phyloP scores from a whole-genome alignment of 2,797 vertebrate species.

The Pangasius macronema region DNA sequence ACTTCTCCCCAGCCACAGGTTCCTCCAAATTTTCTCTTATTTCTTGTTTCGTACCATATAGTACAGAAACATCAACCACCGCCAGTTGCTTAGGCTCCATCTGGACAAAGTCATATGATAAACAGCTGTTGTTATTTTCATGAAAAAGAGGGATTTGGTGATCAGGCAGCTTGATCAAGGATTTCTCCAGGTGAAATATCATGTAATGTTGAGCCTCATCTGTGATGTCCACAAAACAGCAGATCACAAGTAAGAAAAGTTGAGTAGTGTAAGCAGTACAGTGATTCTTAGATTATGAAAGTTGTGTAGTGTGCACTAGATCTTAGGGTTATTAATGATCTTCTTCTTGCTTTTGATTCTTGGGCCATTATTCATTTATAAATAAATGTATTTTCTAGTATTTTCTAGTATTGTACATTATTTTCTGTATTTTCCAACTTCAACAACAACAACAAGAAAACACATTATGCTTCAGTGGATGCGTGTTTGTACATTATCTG shows the following conservation, averaged over 20 bases:
- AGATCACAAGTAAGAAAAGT: neutral
- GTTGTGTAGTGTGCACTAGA: neutral
- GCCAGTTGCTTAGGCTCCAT: neutral
- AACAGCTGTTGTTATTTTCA: neutral
- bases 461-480: too few relatives aligned
- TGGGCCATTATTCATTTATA: neutral
- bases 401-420: neutral
- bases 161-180: neutral
- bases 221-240: neutral
- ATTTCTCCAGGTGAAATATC: neutral
- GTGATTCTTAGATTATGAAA: neutral
- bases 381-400: neutral
- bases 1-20: neutral
- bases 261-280: too few relatives aligned
- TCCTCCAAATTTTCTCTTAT: neutral
- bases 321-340: neutral
- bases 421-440: too few relatives aligned
- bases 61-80: neutral
- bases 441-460: neutral
- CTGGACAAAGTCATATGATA: neutral
- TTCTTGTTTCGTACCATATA: neutral
- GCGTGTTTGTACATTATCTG: neutral
- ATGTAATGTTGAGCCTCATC: neutral
- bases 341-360: neutral
- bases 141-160: neutral